Conservation (phyloP, 1,140 invertebrate genomes). For the Rhopalosiphum maidis region DNA sequence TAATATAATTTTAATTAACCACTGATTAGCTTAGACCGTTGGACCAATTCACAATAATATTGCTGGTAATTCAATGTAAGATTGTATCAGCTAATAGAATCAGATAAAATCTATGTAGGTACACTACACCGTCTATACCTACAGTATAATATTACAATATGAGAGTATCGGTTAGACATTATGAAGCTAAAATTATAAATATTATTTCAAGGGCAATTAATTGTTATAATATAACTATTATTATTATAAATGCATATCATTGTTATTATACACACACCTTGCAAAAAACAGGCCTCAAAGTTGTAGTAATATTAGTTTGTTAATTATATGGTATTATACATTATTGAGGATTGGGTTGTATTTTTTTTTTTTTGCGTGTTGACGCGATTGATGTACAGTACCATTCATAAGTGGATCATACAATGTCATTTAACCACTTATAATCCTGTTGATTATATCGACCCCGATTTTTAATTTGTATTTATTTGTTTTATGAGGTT, state of each 20-base stretch:
- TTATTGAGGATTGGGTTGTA: background rate
- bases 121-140: background rate
- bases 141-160: background rate
- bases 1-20: background rate
- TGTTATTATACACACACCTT: slow-evolving; percentile 14
- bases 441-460: slow-evolving; percentile 21
- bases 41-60: background rate
- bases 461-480: slow-evolving; percentile 33
- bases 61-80: background rate
- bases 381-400: background rate
- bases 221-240: slow-evolving; percentile 10
- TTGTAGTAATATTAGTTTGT: background rate
- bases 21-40: background rate
- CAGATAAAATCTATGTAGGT: background rate
- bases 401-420: slow-evolving; percentile 10
- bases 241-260: slow-evolving; percentile 26
- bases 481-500: background rate
- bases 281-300: background rate
- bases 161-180: background rate
- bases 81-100: background rate
- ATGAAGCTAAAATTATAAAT: background rate
- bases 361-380: background rate
- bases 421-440: slow-evolving; percentile 27
- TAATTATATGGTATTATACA: background rate
- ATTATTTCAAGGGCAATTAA: slow-evolving; percentile 21